Base-by-base conservation (phyloP, 92 coral and sea anemone genomes). In the Heliopora coerulea region DNA sequence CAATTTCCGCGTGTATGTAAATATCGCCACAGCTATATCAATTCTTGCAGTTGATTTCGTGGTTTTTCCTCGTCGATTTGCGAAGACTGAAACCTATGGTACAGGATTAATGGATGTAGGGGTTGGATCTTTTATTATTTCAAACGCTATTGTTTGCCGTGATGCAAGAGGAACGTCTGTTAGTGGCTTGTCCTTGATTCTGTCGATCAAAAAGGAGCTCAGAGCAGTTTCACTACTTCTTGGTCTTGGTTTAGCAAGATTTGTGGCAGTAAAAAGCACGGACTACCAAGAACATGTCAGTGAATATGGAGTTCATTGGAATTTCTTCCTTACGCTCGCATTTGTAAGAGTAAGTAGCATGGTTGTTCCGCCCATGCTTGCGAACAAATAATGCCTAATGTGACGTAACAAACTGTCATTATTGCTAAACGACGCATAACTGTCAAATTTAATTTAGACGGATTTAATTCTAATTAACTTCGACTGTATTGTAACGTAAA, bases 271-370 rank as follows among this genome's bases (percentile, higher is more conserved):
- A 32, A 93, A 93, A 68, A 86, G 91, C 60, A 83, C 98, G 37
- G 96, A 90, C 48, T 93, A 93, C 59, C 98, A 93, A 59, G 89
- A 93, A 57, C 98, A 93, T 67, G 89, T 86, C 21, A 85, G 91
- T 39, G 98, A 93, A 62, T 93, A 93, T 83, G 98, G 98, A 31
- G 82, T 68, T 15, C 98, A 93, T 74, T 93, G 98, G 98, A 93
- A 93, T 79, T 93, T 93, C 79, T 93, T 93, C 82, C 81, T 93
- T 25, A 93, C 98, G 5, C 80, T 93, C 39, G 85, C 91, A 64
- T 59, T 75, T 61, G 91, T 93, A 13, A 76, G 86, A 91, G 98
- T 93, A 82, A 83, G 85, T 83, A n/a, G n/a, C n/a, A n/a, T n/a
- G n/a, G n/a, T n/a, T 27, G 33, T 1, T 8, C 39, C n/a, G 46